Evolutionary conservation across 2,797 vertebrate species (phyloP), one percentile per base, ranked within the genome.

Genomic region (Atherinosoma microstoma): DNA sequence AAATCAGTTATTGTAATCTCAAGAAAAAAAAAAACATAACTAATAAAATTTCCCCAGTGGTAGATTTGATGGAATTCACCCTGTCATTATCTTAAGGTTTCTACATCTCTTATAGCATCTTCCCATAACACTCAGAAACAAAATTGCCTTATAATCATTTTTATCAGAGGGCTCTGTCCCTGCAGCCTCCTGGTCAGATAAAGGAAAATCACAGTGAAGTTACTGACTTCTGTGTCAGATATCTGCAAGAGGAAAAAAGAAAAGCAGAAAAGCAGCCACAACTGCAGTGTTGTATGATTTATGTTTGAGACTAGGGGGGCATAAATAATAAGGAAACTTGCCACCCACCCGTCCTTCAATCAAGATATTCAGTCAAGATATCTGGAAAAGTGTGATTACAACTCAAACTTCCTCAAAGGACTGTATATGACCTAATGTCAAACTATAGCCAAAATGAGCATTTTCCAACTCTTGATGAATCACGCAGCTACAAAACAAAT

Each of bases 291-390:
- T 63, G 82, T 76, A 82, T 92, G 87, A 94, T 92, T 92, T 93
- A 92, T 93, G 87, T 91, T 86, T 85, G 70, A 84, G 76, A 89
- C 78, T 82, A 70, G 54, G 74, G 76, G 80, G 72, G 82, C 86
- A 92, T 92, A 91, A 94, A 94, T 91, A 94, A 94, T 84, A 84
- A 80, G 75, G 75, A 56, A 66, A 82, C 81, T 84, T 73, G 47
- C 87, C 80, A 91, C 82, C 86, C 85, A 90, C 80, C 82, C 87
- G 83, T 89, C 84, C 78, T 88, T 90, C 80, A 90, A 89, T 91
- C 71, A 83, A 92, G 30, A 32, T 32, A 32, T 32, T 32, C 30
- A 32, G 84, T 59, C 45, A 36, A 89, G 81, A 83, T 87, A 30
- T 91, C 86, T 82, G 67, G 83, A 91, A 85, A 83, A 24, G 63